Percentiles rank a stretch among this genome's conserved stretches.
These are phyloP conservation scores for Neotoma lepida DNA, from an alignment of 2,113 vertebrate genomes.

Conservation along the genomic window DNA sequence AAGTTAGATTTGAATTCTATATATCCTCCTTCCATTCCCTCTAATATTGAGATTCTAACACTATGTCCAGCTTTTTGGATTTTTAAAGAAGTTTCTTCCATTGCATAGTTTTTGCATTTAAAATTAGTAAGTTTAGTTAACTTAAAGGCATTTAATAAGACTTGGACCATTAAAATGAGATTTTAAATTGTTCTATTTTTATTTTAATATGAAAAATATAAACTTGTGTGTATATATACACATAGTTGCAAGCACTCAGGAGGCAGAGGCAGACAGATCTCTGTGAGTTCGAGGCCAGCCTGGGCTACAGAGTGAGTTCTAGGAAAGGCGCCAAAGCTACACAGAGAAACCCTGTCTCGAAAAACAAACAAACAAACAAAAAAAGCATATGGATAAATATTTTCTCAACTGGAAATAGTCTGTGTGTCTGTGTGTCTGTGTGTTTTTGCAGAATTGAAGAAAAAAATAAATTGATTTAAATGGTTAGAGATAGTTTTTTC, in stretches of 20 bases:
- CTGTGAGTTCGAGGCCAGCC: too few relatives aligned
- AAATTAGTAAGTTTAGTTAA: background rate
- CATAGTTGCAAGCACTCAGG: background rate
- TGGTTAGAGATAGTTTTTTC: background rate
- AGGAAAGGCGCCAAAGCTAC: too few relatives aligned
- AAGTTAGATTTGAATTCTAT: background rate
- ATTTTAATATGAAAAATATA: conserved; percentile 16
- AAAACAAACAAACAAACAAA: too few relatives aligned
- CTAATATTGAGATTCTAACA: background rate
- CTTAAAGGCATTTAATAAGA: background rate
- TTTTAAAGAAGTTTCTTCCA: background rate
- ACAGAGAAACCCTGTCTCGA: too few relatives aligned
- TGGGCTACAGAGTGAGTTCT: too few relatives aligned
- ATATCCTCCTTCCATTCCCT: background rate
- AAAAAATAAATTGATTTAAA: background rate
- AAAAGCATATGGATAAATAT: background rate
- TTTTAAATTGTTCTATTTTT: background rate
- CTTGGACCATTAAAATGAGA: background rate
- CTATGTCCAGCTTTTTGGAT: background rate
- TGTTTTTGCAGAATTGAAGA: background rate
- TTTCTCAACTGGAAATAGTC: background rate
- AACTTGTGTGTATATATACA: background rate
- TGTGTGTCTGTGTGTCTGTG: background rate
- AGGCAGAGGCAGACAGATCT: too few relatives aligned
- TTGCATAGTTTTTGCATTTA: background rate